A percentile compares a stretch with the other conserved stretches of the same genome.
Conservation (phyloP, 2,113 vertebrate species). For the Lanius collurio region DNA sequence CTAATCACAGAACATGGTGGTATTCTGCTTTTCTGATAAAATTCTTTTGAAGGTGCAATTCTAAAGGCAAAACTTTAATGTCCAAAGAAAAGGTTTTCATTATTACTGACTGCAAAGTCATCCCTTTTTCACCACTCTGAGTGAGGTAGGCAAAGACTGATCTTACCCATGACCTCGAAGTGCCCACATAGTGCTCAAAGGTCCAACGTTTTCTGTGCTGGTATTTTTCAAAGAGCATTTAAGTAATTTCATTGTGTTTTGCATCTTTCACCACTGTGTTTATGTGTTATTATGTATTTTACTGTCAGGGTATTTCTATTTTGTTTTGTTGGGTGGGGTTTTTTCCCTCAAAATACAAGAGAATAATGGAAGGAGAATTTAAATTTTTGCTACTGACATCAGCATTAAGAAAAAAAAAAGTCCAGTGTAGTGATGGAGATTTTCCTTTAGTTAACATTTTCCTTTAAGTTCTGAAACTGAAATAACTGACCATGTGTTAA, state of each 20-base stretch:
- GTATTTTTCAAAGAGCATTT: neutral
- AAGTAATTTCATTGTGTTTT: neutral
- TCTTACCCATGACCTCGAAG: neutral
- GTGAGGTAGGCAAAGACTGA: neutral
- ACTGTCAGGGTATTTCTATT: neutral
- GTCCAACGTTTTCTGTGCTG: neutral
- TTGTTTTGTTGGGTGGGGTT: rapidly evolving
- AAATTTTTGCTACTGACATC: neutral
- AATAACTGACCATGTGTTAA: neutral
- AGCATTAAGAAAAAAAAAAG: neutral
- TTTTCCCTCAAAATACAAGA: neutral
- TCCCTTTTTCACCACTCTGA: neutral
- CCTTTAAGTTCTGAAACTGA: neutral
- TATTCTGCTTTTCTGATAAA: neutral
- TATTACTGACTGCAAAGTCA: neutral
- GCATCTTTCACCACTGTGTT: neutral
- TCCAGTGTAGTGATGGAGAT: neutral
- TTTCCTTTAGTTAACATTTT: neutral
- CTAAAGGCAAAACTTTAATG: neutral
- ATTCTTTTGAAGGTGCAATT: neutral
- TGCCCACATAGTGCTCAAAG: neutral
- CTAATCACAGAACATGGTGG: neutral
- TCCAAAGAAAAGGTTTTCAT: neutral
- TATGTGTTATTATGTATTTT: neutral
- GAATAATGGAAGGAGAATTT: neutral